A percentile compares a stretch with the other conserved stretches of the same genome.
phyloP scores from a whole-genome alignment of 2,888 invertebrate genomes.

The Diaperis boleti region DNA sequence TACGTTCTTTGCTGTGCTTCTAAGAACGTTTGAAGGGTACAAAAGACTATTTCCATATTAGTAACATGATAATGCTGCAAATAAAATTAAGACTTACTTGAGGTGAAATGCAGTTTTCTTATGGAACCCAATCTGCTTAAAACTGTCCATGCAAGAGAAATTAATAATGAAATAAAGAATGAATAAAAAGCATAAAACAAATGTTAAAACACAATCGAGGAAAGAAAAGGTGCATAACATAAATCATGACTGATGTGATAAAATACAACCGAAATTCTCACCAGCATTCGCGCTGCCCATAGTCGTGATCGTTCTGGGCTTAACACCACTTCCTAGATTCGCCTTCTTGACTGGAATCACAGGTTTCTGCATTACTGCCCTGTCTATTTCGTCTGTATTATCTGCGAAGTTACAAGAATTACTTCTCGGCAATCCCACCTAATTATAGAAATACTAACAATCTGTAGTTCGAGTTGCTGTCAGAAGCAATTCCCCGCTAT shows the following conservation, averaged over 20 bases:
- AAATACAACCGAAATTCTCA: constrained; percentile 40
- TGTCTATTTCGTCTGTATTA: constrained; percentile 66
- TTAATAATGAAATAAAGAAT: constrained; percentile 50
- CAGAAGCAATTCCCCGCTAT: constrained; percentile 80
- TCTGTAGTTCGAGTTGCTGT: constrained; percentile 70
- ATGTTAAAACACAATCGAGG: constrained; percentile 36
- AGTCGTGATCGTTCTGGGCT: constrained; percentile 62
- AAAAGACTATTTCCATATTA: background rate
- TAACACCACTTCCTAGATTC: constrained; percentile 55
- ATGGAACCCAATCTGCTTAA: constrained; percentile 60
- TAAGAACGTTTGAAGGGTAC: background rate
- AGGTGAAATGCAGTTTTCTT: constrained; percentile 50
- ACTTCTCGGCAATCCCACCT: constrained; percentile 16
- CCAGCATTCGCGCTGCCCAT: constrained; percentile 60
- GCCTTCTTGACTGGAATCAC: constrained; percentile 65
- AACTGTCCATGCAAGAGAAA: constrained; percentile 58
- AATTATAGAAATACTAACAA: constrained; percentile 53
- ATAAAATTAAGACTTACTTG: constrained; percentile 57
- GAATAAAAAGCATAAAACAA: constrained; percentile 45
- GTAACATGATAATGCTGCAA: constrained; percentile 19
- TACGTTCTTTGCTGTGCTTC: no score
- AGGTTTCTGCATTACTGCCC: constrained; percentile 62
- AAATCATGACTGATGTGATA: constrained; percentile 6
- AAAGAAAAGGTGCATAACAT: constrained; percentile 18
- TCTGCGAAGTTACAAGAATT: constrained; percentile 25